A percentile compares a stretch with the other conserved stretches of the same genome.
These are phyloP conservation scores for Leucozona laternaria DNA, from an alignment of 2,888 invertebrate genomes.

Conservation along the genomic window DNA sequence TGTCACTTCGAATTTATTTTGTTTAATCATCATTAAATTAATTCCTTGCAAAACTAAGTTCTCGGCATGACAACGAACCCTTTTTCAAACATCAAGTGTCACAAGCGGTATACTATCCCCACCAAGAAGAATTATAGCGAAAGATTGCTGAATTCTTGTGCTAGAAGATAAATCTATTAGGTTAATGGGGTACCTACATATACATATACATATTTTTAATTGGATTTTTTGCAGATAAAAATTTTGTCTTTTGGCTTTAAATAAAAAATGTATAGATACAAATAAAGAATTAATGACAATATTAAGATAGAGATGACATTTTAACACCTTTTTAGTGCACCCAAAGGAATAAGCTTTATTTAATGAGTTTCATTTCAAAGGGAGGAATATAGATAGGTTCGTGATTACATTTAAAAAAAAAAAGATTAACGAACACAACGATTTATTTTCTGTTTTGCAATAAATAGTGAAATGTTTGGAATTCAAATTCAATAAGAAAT, in stretches of 20 bases:
- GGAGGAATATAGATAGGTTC: not conserved
- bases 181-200: constrained; percentile 32
- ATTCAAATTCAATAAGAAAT: too few species aligned
- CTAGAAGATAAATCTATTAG: constrained; percentile 27
- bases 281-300: not conserved
- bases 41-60: not conserved
- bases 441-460: too few species aligned
- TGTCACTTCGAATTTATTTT: not conserved
- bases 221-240: constrained; percentile 21
- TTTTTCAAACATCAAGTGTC: constrained; percentile 3
- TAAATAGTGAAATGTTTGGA: too few species aligned
- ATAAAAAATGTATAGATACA: not conserved
- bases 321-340: constrained; percentile 15
- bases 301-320: not conserved
- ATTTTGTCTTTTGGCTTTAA: not conserved
- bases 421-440: not conserved
- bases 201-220: constrained; percentile 35
- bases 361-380: not conserved
- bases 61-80: not conserved
- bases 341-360: not conserved
- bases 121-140: not conserved
- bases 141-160: not conserved
- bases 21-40: constrained; percentile 23
- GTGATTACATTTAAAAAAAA: not conserved
- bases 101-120: not conserved